These are phyloP conservation scores for Lymantria dispar DNA, from an alignment of 2,888 invertebrate genomes.

Conservation along the genomic window DNA sequence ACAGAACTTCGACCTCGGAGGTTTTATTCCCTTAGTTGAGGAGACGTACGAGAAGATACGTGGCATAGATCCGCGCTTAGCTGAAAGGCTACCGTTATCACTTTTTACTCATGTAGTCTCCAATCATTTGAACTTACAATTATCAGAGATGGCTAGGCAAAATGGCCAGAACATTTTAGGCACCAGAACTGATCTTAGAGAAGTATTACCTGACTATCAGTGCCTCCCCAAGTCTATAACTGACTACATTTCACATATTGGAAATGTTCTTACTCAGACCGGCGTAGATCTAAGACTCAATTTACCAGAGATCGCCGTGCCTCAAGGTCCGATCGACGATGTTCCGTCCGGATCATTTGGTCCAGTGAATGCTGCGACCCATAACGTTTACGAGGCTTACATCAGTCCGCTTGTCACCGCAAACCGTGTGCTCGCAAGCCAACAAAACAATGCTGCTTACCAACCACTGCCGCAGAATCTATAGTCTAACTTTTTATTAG, in stretches of 20 bases:
- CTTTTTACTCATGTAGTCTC: background rate
- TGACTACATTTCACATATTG: slow-evolving; percentile 11
- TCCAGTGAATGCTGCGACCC: background rate
- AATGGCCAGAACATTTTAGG: background rate
- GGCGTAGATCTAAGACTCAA: slow-evolving; percentile 10
- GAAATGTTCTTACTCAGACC: slow-evolving; percentile 4
- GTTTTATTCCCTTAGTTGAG: slow-evolving; percentile 3
- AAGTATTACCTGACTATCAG: slow-evolving; percentile 19
- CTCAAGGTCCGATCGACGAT: slow-evolving; percentile 7
- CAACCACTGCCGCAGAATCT: background rate
- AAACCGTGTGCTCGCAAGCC: slow-evolving; percentile 1
- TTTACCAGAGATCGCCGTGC: slow-evolving; percentile 12
- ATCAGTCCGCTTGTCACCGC: slow-evolving; percentile 7
- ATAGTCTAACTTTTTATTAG: too few species aligned
- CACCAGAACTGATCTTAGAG: background rate
- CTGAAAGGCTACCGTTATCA: background rate
- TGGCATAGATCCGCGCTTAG: background rate
- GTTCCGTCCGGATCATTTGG: slow-evolving; percentile 9
- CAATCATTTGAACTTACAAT: background rate
- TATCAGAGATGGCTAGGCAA: background rate
- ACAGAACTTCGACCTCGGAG: slow-evolving; percentile 16
- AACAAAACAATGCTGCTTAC: background rate
- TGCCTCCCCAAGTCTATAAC: slow-evolving; percentile 7
- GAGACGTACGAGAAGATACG: background rate
- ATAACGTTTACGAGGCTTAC: slow-evolving; percentile 13